A percentile compares a stretch with the other conserved stretches of the same genome.
phyloP scores from a whole-genome alignment of 1,140 invertebrate genomes.

The Trachymyrmex septentrionalis region DNA sequence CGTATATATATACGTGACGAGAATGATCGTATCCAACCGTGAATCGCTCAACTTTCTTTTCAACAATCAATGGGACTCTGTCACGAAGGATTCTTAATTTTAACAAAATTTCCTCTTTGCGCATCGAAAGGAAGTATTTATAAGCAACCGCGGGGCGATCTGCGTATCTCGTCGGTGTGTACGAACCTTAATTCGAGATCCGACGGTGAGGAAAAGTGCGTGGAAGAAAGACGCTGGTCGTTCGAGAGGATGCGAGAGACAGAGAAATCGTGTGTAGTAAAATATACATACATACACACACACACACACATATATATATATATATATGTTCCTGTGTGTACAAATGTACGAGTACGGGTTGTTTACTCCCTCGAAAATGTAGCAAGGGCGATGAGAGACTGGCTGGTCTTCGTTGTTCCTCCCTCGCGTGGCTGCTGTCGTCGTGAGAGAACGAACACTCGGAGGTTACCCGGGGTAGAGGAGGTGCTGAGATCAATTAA shows the following conservation, averaged over 20 bases:
- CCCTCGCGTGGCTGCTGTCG: constrained; percentile 65
- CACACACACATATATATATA: background rate
- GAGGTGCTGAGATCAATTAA: constrained; percentile 73
- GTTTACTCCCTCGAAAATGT: constrained; percentile 47
- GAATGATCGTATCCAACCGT: background rate
- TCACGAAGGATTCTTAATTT: background rate
- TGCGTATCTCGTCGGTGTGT: constrained; percentile 4
- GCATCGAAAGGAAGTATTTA: constrained; percentile 10
- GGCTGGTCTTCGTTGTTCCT: constrained; percentile 63
- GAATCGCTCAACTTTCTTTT: background rate
- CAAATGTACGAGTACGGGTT: constrained; percentile 16
- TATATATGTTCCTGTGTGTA: background rate
- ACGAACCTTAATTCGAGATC: constrained; percentile 37
- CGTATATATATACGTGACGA: no score
- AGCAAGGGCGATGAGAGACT: constrained; percentile 47
- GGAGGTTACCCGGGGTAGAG: constrained; percentile 56
- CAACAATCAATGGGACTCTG: background rate
- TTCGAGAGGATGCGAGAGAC: constrained; percentile 32
- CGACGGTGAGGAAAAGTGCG: constrained; percentile 38
- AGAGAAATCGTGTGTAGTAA: background rate
- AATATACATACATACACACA: no score
- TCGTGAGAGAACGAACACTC: constrained; percentile 54
- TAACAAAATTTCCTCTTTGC: background rate
- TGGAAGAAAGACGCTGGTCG: constrained; percentile 69
- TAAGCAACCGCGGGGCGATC: background rate